Evolutionary conservation across 2,797 vertebrate genomes (phyloP).

Genomic region (Thalassophryne amazonica): DNA sequence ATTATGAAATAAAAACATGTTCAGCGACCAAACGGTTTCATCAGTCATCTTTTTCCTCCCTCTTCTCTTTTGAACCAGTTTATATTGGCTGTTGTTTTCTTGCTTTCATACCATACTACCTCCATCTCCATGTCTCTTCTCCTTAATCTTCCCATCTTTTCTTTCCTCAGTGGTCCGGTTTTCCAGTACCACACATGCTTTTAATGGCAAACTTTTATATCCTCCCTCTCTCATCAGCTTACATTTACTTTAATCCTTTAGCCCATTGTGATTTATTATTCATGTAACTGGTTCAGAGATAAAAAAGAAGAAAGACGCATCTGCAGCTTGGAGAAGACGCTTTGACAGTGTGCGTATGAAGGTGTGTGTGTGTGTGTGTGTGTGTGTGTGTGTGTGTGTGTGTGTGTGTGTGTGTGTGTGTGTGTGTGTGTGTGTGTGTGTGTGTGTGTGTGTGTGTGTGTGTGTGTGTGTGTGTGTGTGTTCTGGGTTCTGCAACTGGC

Average conservation of each 20-base stretch:
- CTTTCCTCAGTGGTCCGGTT: constrained; percentile 7
- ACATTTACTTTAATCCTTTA: constrained; percentile 19
- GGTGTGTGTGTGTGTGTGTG: background rate
- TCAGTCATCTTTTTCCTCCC: background rate
- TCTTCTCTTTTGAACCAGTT: background rate
- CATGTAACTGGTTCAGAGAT: constrained; percentile 43
- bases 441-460: constrained; percentile 9
- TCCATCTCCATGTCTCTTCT: background rate
- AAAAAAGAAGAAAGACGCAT: constrained; percentile 34
- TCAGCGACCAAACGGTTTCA: background rate
- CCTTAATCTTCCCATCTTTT: background rate
- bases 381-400: constrained; percentile 7
- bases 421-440: background rate
- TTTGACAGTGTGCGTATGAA: background rate
- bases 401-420: background rate
- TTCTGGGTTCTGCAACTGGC: constrained; percentile 10
- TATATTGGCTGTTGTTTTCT: constrained; percentile 10
- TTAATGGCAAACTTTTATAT: constrained; percentile 18
- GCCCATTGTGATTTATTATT: constrained; percentile 51
- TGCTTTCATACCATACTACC: constrained; percentile 23
- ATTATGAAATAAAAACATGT: constrained; percentile 1
- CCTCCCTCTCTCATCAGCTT: constrained; percentile 12
- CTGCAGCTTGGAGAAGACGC: constrained; percentile 32
- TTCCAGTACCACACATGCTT: constrained; percentile 10
- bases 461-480: background rate